These are phyloP conservation scores for Linnaemya tessellans DNA, from an alignment of 2,888 invertebrate species.

Conservation along the genomic window DNA sequence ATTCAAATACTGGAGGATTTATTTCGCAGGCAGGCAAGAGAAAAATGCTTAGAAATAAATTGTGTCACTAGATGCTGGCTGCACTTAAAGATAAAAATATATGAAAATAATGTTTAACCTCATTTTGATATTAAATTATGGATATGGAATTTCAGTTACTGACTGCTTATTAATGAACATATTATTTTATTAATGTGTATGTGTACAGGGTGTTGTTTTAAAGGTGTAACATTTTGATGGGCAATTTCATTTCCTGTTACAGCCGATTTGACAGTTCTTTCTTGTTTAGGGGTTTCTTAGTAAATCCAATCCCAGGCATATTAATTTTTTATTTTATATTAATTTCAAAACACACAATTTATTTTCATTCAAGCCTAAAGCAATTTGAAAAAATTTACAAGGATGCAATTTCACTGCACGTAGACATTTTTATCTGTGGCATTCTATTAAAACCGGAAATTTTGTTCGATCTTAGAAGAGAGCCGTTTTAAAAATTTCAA, in stretches of 20 bases:
- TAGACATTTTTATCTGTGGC: no score
- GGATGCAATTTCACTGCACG: no score
- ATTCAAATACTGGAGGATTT: conserved; percentile 34
- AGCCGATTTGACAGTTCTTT: background rate
- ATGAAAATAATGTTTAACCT: conserved; percentile 30
- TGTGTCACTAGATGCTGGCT: conserved; percentile 47
- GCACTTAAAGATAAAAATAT: conserved; percentile 21
- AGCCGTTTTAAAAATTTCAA: no score
- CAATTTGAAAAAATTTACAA: no score
- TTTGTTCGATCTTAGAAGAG: no score
- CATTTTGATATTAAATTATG: conserved; percentile 52
- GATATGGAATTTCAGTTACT: background rate
- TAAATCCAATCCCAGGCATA: no score
- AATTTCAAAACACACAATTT: no score
- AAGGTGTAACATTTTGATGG: background rate
- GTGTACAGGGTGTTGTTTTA: background rate
- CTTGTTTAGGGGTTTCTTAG: no score
- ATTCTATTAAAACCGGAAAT: no score
- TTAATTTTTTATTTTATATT: no score
- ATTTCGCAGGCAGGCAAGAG: background rate
- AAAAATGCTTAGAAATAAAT: conserved; percentile 29
- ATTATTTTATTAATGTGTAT: background rate
- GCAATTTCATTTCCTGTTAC: no score
- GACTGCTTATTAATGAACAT: background rate
- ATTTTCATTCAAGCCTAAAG: no score